Conservation (phyloP, 1,140 invertebrate genomes). For the Plodia interpunctella region DNA sequence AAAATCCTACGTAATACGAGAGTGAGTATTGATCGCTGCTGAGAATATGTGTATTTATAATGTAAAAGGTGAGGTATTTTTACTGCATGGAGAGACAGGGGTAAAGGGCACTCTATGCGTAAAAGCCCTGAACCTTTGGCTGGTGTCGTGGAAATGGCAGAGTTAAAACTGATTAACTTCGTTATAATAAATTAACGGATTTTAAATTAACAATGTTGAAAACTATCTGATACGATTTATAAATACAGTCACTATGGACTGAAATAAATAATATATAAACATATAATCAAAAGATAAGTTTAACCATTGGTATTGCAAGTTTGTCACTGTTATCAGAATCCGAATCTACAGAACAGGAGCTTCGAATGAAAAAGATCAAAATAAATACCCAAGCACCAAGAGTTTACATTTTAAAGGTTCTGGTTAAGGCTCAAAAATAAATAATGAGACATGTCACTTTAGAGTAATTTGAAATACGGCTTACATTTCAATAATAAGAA, state of each 20-base stretch:
- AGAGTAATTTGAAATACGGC: not conserved
- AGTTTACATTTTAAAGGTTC: not conserved
- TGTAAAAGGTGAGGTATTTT: slow-evolving; percentile 47
- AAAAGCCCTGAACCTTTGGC: slow-evolving; percentile 37
- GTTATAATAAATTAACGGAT: not conserved
- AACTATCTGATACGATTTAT: no score
- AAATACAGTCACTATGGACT: no score
- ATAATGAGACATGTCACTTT: not conserved
- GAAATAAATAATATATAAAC: no score
- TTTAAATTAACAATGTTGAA: no score
- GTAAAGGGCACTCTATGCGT: slow-evolving; percentile 35
- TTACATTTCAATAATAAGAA: not conserved
- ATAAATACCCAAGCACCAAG: no score
- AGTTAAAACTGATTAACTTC: slow-evolving; percentile 13
- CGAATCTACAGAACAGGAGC: no score
- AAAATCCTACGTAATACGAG: not conserved
- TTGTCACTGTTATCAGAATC: no score
- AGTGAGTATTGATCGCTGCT: slow-evolving; percentile 18
- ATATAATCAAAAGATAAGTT: no score
- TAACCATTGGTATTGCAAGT: no score
- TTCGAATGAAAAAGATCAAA: no score
- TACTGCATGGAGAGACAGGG: slow-evolving; percentile 38
- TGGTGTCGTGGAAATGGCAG: slow-evolving; percentile 34
- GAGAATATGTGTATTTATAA: slow-evolving; percentile 18
- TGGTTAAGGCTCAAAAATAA: not conserved